Evolutionary conservation across 2,797 vertebrate species (phyloP).

Genomic region (Urosaurus nigricauda): DNA sequence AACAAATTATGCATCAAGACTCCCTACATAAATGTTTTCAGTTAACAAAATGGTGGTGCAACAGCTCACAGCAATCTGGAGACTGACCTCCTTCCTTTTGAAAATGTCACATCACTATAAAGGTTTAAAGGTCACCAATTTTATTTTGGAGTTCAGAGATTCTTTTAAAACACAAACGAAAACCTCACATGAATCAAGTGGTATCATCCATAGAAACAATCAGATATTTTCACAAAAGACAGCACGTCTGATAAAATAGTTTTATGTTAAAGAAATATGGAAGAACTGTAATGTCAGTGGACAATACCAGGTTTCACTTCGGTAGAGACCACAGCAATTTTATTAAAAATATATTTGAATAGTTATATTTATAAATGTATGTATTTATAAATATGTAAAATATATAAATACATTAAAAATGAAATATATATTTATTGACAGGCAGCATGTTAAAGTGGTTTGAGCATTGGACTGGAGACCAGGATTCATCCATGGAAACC

Average conservation of each 20-base stretch:
- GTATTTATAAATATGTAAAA: no score
- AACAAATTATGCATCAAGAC: background rate
- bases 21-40: background rate
- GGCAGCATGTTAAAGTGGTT: no score
- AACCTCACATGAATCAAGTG: background rate
- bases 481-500: no score
- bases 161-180: background rate
- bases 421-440: no score
- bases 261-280: background rate
- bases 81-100: background rate
- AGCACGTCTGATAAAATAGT: background rate
- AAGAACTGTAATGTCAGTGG: background rate
- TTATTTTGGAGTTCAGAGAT: background rate
- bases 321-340: background rate
- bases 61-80: background rate
- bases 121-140: background rate
- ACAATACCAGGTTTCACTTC: background rate
- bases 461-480: no score
- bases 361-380: no score
- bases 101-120: background rate
- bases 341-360: no score
- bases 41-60: constrained; percentile 2
- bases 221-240: background rate
- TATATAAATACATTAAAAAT: no score
- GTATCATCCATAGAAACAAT: background rate